These are phyloP conservation scores for Oegoconia quadripuncta DNA, from an alignment of 2,888 invertebrate genomes.

Conservation along the genomic window DNA sequence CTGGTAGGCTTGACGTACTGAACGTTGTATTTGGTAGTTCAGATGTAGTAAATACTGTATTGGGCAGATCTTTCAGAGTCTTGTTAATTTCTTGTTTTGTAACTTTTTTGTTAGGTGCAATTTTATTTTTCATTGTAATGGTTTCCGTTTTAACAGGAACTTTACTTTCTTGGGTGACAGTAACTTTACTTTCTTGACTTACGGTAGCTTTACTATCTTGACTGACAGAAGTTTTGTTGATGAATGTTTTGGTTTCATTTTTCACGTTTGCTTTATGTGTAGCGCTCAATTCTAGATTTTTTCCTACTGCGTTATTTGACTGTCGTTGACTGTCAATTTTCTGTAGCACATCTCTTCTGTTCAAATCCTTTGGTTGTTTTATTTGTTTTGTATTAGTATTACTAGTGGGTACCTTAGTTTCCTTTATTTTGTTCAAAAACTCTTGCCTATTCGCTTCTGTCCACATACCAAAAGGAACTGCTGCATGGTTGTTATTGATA, in stretches of 20 bases:
- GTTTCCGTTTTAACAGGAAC: constrained; percentile 26
- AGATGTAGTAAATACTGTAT: no score
- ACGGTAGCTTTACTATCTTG: constrained; percentile 27
- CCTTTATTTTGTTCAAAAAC: constrained; percentile 66
- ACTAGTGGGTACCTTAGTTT: constrained; percentile 47
- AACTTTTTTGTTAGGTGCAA: constrained; percentile 16
- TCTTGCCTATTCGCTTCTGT: constrained; percentile 68
- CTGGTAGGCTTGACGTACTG: neutral
- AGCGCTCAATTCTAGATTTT: constrained; percentile 39
- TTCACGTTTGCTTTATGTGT: constrained; percentile 40
- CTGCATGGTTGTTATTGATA: constrained; percentile 48
- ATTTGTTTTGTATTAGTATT: constrained; percentile 58
- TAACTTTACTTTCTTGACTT: constrained; percentile 44
- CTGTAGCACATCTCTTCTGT: constrained; percentile 64
- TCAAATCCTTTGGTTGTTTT: constrained; percentile 68
- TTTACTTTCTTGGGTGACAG: constrained; percentile 25
- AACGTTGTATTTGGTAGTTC: neutral
- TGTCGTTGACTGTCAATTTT: constrained; percentile 68
- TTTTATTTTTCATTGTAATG: constrained; percentile 22
- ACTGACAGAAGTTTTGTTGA: constrained; percentile 33
- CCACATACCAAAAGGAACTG: constrained; percentile 72
- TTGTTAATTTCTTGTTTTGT: constrained; percentile 21
- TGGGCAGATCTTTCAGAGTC: constrained; percentile 9
- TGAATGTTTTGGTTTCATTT: constrained; percentile 48
- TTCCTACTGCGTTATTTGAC: constrained; percentile 43